Evolutionary conservation across 2,113 vertebrate species (phyloP).

Genomic region (Herpetotheres cachinnans): DNA sequence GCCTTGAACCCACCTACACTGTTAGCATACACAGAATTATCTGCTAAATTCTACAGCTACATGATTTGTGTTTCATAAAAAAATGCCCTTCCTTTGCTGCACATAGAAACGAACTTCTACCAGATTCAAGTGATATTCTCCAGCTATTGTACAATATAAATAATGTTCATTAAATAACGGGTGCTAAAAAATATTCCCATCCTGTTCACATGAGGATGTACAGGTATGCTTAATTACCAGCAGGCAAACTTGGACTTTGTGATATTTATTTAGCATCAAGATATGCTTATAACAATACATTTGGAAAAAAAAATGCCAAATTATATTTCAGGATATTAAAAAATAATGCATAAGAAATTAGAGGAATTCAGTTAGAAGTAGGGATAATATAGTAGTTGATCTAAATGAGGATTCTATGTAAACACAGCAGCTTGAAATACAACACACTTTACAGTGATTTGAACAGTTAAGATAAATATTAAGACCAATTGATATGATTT

Average conservation of each 20-base stretch:
- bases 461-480: not conserved
- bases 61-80: not conserved
- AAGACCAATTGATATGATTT: not conserved
- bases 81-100: not conserved
- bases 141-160: not conserved
- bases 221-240: not conserved
- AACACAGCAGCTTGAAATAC: not conserved
- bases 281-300: not conserved
- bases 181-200: not conserved
- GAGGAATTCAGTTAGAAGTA: not conserved
- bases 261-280: not conserved
- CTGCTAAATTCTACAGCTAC: not conserved
- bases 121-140: not conserved
- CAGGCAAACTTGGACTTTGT: not conserved
- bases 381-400: not conserved
- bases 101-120: not conserved
- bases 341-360: not conserved
- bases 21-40: not conserved
- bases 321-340: not conserved
- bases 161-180: not conserved
- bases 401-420: not conserved
- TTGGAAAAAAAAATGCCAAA: not conserved
- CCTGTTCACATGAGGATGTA: not conserved
- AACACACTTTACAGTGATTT: not conserved
- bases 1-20: not conserved